Base-by-base conservation (phyloP, 2,113 vertebrate species). In the Phoenicopterus ruber region DNA sequence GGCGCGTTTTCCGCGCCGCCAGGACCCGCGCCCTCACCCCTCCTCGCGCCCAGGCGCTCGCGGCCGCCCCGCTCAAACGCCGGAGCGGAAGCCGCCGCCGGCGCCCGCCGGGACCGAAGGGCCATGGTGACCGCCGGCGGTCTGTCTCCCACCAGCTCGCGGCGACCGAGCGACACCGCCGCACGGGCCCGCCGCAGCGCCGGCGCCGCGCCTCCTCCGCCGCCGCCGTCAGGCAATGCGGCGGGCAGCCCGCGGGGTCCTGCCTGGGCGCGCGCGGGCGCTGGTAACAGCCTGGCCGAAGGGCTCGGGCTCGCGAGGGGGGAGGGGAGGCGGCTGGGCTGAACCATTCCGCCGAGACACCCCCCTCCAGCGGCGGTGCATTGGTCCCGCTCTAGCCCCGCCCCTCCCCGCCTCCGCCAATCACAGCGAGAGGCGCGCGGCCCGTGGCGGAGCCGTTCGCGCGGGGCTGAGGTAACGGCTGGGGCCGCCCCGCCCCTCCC, bases 251-350 rank as follows among this genome's bases (percentile, higher is more conserved):
- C 38, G 7, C 5, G 3, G 87, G 96, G 92, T 61, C 94, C 88
- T 93, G 24, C 3, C 28, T 29, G 21, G 4, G 69, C 59, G 94
- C 92, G 95, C 95, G 97, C 92, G 86, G 82, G 95, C 88, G 52
- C 86, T 21, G 16, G 4, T 92, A 95, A 95, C 92, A 83, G 97
- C 97, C 91, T n/a, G 81, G 77, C 83, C 79, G 18, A 77, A 91
- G 90, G 67, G 29, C 88, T 86, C 15, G 19, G n/a, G 40, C 94
- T 71, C 8, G 40, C 12, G 40, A n/a, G 34, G 19, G 34, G 42
- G 36, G 52, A 17, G 15, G 65, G 66, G 50, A 62, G 22, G 57
- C 4, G 71, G 36, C 34, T 11, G 81, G 73, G 67, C 16, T 7
- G n/a, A 77, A 95, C 93, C 88, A 95, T 71, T 25, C 31, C 7